These are phyloP conservation scores for Helobdella robusta DNA, from an alignment of 2,888 invertebrate species.

Conservation along the genomic window DNA sequence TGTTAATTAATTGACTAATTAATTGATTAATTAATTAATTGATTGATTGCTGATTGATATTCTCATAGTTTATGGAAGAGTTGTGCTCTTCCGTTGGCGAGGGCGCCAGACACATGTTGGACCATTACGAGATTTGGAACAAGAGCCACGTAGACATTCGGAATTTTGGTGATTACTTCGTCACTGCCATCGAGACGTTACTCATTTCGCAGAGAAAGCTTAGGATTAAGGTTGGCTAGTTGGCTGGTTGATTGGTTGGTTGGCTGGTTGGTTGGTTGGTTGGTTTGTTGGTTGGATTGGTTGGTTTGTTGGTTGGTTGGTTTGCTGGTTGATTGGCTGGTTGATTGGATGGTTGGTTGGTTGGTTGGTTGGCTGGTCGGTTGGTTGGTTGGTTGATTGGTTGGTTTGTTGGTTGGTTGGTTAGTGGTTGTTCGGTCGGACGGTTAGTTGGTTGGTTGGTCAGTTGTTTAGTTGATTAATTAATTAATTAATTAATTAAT, in stretches of 20 bases:
- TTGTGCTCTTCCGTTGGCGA: slow-evolving; percentile 23
- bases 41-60: slow-evolving; percentile 1
- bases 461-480: too few species aligned
- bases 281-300: background rate
- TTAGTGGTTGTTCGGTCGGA: too few species aligned
- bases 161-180: slow-evolving; percentile 32
- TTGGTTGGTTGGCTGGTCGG: too few species aligned
- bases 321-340: too few species aligned
- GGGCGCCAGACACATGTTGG: slow-evolving; percentile 19
- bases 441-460: too few species aligned
- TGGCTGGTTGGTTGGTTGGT: background rate
- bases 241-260: background rate
- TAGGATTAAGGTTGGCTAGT: slow-evolving; percentile 28
- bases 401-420: too few species aligned
- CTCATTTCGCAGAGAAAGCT: slow-evolving; percentile 33
- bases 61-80: slow-evolving; percentile 28
- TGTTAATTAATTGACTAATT: too few species aligned
- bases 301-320: background rate
- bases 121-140: slow-evolving; percentile 30
- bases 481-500: too few species aligned
- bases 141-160: slow-evolving; percentile 33
- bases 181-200: slow-evolving; percentile 32
- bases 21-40: slow-evolving; percentile 16
- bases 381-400: too few species aligned
- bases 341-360: too few species aligned